Evolutionary conservation across 2,797 vertebrate species (phyloP), one percentile per base, ranked within the genome.

Genomic region (Gymnothorax javanicus): DNA sequence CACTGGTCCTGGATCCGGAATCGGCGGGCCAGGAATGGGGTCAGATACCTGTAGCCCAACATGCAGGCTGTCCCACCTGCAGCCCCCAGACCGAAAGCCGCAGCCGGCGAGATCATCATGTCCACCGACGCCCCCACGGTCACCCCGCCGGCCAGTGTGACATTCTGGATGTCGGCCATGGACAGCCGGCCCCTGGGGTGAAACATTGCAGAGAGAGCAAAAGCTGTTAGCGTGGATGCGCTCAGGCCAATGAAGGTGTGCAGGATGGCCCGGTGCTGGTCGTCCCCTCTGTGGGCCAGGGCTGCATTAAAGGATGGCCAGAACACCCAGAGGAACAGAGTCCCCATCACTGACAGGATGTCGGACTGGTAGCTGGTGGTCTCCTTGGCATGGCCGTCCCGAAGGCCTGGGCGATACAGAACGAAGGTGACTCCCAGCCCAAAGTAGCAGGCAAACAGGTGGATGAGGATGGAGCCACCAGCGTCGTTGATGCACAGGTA

Each of bases 361-460:
- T 98, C 96, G 0, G 97, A 97, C 43, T 92, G 91, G 87, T 95
- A 93, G 84, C 95, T 96, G 7, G 95, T 95, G 17, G 0, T 90
- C 73, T 96, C 95, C 88, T 97, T 97, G 50, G 94, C 89, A 54
- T 97, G 95, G 54, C 89, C 91, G 0, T 91, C 86, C 1, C 84
- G 91, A 20, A 93, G 85, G 0, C 11, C 4, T 0, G 95, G 93
- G 77, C 95, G 93, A 69, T 97, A 97, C 11, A 98, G 92, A 23
- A 94, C 94, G 87, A 95, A 96, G 7, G 96, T 96, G 84, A 97
- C 94, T 0, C 96, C 96, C 0, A 97, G 92, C 27, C 97, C 97
- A 0, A 98, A 98, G 86, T 97, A 97, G 84, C 97, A 97, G 56
- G 96, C 96, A 85, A 98, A 98, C 81, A 97, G 0, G 0, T 97